Conservation (phyloP, 2,113 vertebrate genomes). For the Felis catus region F.catus_Fca126_mat1.0 CM031412.1:59639001-59639500, state of each 20-base stretch:
- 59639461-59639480: background rate
- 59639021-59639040: background rate
- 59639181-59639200: background rate
- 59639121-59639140: background rate
- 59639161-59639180: background rate
- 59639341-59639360: background rate
- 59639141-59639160: background rate
- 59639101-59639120: background rate
- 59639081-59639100: background rate
- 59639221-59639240: background rate
- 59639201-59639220: too few species aligned
- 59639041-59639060: background rate
- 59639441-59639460: background rate
- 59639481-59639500: background rate
- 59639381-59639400: background rate
- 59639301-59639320: background rate
- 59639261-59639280: background rate
- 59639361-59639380: background rate
- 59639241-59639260: too few species aligned
- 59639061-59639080: background rate
- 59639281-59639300: background rate
- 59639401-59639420: background rate
- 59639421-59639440: background rate
- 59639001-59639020: background rate
- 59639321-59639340: background rate